phyloP scores from a whole-genome alignment of 1,140 invertebrate genomes.

The Conus betulinus region DNA sequence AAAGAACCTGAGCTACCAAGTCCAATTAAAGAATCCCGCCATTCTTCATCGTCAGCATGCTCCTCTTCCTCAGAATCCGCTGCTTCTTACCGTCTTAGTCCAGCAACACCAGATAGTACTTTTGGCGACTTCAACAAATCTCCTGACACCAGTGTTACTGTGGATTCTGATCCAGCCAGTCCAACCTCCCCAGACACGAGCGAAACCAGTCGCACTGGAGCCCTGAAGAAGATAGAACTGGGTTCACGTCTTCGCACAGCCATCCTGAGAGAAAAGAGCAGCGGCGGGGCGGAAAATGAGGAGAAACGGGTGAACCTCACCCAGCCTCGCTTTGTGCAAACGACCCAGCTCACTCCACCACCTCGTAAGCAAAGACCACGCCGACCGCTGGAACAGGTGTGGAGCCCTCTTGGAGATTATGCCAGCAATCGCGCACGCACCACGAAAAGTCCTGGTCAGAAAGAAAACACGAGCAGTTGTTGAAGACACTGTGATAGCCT shows the following conservation, averaged over 20 bases:
- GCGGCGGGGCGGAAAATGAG: neutral
- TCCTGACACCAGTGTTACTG: too few species aligned
- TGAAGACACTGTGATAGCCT: neutral
- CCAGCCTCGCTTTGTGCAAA: slow-evolving; percentile 19
- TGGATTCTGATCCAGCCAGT: neutral
- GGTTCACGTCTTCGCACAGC: slow-evolving; percentile 17
- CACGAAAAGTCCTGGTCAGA: neutral
- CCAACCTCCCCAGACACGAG: slow-evolving; percentile 17
- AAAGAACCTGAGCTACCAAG: too few species aligned
- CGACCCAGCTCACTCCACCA: neutral
- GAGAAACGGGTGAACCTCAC: slow-evolving; percentile 26
- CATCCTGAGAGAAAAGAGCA: slow-evolving; percentile 31
- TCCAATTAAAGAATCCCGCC: too few species aligned
- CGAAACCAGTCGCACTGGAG: neutral
- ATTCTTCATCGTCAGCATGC: too few species aligned
- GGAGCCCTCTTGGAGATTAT: neutral
- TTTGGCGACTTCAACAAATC: neutral
- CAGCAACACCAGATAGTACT: neutral
- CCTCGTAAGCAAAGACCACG: slow-evolving; percentile 18
- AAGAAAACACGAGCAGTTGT: neutral
- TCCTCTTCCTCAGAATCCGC: neutral
- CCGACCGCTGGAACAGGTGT: slow-evolving; percentile 21
- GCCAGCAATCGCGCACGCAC: neutral
- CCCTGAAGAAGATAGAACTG: slow-evolving; percentile 13
- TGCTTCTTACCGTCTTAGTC: neutral